These are phyloP conservation scores for Scartelaos histophorus DNA, from an alignment of 2,113 vertebrate genomes.

Conservation along the genomic window DNA sequence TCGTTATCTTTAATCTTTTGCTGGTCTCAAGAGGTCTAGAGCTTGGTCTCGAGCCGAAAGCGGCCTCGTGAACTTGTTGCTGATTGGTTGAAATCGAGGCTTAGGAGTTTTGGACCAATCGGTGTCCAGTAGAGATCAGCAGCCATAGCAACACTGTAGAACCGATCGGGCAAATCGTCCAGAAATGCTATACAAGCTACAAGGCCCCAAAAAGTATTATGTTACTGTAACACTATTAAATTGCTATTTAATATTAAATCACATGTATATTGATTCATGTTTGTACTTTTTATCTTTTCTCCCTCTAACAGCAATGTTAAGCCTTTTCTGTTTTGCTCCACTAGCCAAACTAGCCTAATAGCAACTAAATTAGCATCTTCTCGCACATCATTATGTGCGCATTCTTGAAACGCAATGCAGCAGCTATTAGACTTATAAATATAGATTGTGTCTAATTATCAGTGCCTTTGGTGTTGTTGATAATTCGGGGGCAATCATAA, in stretches of 20 bases:
- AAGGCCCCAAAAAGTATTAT: not conserved
- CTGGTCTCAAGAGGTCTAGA: slow-evolving; percentile 27
- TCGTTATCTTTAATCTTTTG: not conserved
- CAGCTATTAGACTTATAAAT: not conserved
- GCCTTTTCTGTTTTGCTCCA: not conserved
- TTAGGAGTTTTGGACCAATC: slow-evolving; percentile 44
- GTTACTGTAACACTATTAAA: not conserved
- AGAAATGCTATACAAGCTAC: too few species aligned
- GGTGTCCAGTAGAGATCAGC: not conserved
- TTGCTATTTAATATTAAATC: not conserved
- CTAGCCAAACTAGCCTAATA: too few species aligned
- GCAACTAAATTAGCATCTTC: not conserved
- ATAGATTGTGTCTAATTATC: not conserved
- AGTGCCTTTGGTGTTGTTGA: too few species aligned
- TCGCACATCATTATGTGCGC: not conserved
- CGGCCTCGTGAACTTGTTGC: slow-evolving; percentile 23
- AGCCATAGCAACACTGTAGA: slow-evolving; percentile 47
- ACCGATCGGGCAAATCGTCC: not conserved
- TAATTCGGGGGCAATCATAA: not conserved
- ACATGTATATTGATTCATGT: not conserved
- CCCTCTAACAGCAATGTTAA: not conserved
- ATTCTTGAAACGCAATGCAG: not conserved
- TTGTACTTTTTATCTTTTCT: not conserved
- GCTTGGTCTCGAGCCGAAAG: slow-evolving; percentile 6
- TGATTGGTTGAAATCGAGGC: slow-evolving; percentile 42